Percentiles rank a stretch among this genome's conserved stretches.
Evolutionary conservation across 2,113 vertebrate species (phyloP).

Genomic region (Dromas ardeola): DNA sequence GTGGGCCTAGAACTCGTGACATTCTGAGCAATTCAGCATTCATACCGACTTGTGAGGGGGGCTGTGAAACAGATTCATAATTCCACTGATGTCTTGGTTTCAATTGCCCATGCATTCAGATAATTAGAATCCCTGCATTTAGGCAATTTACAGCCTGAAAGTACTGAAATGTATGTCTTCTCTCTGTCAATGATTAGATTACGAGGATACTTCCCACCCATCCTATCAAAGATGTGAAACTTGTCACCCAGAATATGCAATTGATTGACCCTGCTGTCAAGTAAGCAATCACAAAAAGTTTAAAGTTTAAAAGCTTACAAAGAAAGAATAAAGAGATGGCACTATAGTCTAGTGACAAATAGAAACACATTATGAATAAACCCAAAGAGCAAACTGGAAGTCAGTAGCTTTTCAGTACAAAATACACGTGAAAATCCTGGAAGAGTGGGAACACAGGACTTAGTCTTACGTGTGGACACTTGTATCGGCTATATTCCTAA

Average conservation of each 20-base stretch:
- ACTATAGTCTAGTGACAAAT: neutral
- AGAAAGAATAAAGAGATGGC: neutral
- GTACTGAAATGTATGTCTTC: neutral
- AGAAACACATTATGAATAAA: neutral
- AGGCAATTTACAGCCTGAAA: neutral
- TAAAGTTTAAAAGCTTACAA: neutral
- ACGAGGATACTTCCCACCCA: neutral
- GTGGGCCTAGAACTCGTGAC: neutral
- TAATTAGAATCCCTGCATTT: neutral
- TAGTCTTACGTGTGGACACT: neutral
- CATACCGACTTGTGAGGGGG: neutral
- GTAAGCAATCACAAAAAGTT: neutral
- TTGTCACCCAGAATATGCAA: neutral
- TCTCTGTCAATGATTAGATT: neutral
- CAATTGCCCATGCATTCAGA: neutral
- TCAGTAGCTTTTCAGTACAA: neutral
- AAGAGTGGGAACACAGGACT: neutral
- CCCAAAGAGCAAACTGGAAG: neutral
- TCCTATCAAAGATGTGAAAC: neutral
- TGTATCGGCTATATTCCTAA: neutral
- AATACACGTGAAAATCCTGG: neutral
- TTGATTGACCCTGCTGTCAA: neutral
- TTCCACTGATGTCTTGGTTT: neutral
- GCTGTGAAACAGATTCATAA: neutral
- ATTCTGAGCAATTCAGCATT: neutral